These are phyloP conservation scores for Apus apus DNA, from an alignment of 2,113 vertebrate species.

Conservation along the genomic window DNA sequence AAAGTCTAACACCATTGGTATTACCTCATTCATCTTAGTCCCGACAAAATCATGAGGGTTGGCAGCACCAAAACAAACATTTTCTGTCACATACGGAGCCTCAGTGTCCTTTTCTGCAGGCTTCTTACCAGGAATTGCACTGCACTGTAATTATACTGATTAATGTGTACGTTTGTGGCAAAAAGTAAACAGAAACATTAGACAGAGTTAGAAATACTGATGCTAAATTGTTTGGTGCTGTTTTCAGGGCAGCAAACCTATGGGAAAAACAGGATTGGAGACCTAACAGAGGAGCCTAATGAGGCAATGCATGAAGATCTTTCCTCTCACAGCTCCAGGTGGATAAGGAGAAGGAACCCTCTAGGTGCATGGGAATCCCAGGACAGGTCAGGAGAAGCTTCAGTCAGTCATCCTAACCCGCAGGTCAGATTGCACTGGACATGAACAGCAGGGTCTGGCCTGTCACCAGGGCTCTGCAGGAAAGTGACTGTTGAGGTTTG, in stretches of 20 bases:
- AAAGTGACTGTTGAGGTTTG: neutral
- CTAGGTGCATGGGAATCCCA: neutral
- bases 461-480: neutral
- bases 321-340: neutral
- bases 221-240: neutral
- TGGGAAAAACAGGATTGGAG: neutral
- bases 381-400: neutral
- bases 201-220: neutral
- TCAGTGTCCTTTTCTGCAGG: neutral
- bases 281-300: neutral
- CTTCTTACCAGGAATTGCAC: neutral
- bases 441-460: neutral
- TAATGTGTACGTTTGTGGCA: neutral
- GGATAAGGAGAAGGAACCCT: neutral
- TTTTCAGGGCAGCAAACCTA: neutral
- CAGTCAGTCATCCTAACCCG: neutral
- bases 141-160: neutral
- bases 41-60: neutral
- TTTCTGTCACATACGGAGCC: neutral
- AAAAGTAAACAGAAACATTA: neutral
- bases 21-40: neutral
- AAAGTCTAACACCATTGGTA: neutral
- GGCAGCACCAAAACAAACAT: neutral
- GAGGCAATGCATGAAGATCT: neutral
- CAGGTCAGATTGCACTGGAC: neutral